Evolutionary conservation across 2,888 invertebrate species (phyloP), one percentile per base, ranked within the genome.

Genomic region (Dasypolia templi): DNA sequence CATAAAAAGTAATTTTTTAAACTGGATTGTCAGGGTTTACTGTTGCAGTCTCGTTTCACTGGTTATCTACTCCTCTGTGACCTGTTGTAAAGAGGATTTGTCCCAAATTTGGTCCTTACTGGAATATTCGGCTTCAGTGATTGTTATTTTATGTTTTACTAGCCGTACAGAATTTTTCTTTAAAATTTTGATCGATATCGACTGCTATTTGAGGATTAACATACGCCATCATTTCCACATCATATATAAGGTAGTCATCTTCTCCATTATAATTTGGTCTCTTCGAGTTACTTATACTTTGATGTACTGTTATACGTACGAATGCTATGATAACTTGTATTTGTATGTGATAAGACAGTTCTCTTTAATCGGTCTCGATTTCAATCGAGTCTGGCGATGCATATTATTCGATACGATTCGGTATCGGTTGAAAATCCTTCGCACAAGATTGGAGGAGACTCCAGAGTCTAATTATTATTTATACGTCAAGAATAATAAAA

Each of bases 321-420:
- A 71, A 0, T 95, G 94, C 58, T 93, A 88, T 32, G 77, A 86
- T 1, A 64, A 85, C 35, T 70, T 93, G 0, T 1, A 29, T 17
- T 72, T 90, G 2, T 95, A 90, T 72, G 19, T 90, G 0, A 77
- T 95, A 0, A 92, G 91, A 65, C 87, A 92, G 42, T 87, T 92
- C n/a, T 91, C 93, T 1, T 87, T 93, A 3, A 78, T 94, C 7
- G 92, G 94, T 22, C 88, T 96, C 19, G 95, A 96, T 86, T 80
- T 94, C 5, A 94, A 92, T 82, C 87, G 95, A 76, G 92, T 94
- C 0, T 95, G 95, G 95, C 88, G 96, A 55, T 94, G 92, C 72
- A 83, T 92, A 22, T 51, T 95, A 22, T 92, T 94, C 59, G 93
- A 95, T 79, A 86, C 91, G 14, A 85, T 95, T 26, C 89, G 95